Evolutionary conservation across 2,797 vertebrate species (phyloP).

Genomic region (Chrosomus eos): DNA sequence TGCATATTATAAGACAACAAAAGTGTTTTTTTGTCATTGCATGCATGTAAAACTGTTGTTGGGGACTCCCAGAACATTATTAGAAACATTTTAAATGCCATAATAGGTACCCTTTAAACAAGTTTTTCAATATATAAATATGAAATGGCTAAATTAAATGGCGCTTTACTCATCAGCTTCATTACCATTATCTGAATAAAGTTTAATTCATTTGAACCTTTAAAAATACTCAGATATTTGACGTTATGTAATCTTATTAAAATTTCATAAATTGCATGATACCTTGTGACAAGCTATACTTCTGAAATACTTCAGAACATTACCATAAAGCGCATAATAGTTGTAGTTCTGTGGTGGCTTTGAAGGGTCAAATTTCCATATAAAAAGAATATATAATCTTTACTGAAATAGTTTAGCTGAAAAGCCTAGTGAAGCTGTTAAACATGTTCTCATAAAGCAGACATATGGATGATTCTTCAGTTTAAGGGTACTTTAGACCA

Average conservation of each 20-base stretch:
- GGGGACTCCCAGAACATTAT: too few species aligned
- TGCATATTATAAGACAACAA: too few species aligned
- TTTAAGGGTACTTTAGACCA: background rate
- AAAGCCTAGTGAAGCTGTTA: background rate
- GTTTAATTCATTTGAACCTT: conserved; percentile 11
- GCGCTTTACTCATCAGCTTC: background rate
- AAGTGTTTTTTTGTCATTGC: too few species aligned
- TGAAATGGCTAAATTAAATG: background rate
- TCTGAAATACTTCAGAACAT: background rate
- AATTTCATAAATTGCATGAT: background rate
- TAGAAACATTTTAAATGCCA: too few species aligned
- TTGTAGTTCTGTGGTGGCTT: background rate
- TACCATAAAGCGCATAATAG: conserved; percentile 1
- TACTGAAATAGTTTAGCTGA: conserved; percentile 1
- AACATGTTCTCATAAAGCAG: background rate
- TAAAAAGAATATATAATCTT: conserved; percentile 13
- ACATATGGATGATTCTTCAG: background rate
- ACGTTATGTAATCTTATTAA: conserved; percentile 1
- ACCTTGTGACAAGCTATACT: background rate
- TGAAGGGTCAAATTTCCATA: conserved; percentile 10
- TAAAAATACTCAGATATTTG: background rate
- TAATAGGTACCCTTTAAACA: too few species aligned
- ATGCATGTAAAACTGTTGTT: too few species aligned
- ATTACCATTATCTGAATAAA: background rate
- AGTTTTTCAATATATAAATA: too few species aligned